Evolutionary conservation across 2,888 invertebrate species (phyloP), one percentile per base, ranked within the genome.

Genomic region (Drosophila mercatorum): DNA sequence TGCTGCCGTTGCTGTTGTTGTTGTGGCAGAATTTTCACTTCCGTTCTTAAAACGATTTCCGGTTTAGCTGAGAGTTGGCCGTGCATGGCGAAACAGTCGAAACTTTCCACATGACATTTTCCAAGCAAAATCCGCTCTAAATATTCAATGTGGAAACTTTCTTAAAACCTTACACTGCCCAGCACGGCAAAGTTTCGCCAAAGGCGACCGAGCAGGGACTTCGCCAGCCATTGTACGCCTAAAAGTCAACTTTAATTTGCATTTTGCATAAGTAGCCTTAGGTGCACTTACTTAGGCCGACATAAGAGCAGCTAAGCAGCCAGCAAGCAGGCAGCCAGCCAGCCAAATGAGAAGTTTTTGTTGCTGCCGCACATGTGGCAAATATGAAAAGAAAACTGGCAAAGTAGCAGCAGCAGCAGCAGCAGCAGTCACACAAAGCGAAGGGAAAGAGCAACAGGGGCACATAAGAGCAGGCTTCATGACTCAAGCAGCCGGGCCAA

Each of bases 191-290:
- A 67, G 46, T 49, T 36, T 11, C 8, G 31, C 28, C 28, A 52
- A 47, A 58, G 31, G 53, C 43, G 52, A 14, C 22, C 36, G 12
- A 36, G 34, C 41, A 38, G 36, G 22, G 40, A 40, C 56, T 55
- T 60, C 10, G 53, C 38, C 55, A 47, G 11, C 36, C 68, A 75
- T 75, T 81, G 78, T 88, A 68, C 76, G 78, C 81, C 77, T 85
- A 76, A 86, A 90, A 90, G 91, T 91, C 91, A 89, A 89, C 90
- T 91, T 90, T 86, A 90, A 91, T 91, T 91, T 91, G 74, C 85
- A 89, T 91, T 90, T 89, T 82, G 81, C 89, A 90, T 86, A 90
- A 91, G 91, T 91, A 91, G 91, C 91, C 91, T 89, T 84, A 88
- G 91, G 91, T 89, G 88, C 89, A 87, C 91, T 91, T 91, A 91